Percentiles rank a stretch among this genome's conserved stretches.
Conservation (phyloP, 2,113 vertebrate genomes). For the Nycticryphes semicollaris region DNA sequence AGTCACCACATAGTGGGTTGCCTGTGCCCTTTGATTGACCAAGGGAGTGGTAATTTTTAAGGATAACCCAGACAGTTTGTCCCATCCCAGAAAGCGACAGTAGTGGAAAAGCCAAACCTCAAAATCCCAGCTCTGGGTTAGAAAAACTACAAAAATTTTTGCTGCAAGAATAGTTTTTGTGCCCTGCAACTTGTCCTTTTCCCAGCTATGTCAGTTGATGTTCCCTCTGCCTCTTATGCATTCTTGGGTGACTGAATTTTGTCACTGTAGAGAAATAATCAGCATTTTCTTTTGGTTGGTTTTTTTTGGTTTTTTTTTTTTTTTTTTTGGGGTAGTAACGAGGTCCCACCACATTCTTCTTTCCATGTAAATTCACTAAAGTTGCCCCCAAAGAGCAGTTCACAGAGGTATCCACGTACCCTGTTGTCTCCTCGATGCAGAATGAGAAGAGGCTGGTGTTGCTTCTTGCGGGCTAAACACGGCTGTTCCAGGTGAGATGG, state of each 20-base stretch:
- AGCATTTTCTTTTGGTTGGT: background rate
- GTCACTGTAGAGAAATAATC: background rate
- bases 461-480: background rate
- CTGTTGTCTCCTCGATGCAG: background rate
- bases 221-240: background rate
- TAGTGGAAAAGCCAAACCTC: background rate
- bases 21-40: background rate
- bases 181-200: background rate
- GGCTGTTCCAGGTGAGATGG: background rate
- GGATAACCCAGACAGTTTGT: background rate
- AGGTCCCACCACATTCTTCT: background rate
- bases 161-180: background rate
- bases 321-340: rapidly evolving
- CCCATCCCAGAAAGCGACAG: background rate
- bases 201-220: background rate
- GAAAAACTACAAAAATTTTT: rapidly evolving
- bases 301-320: background rate
- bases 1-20: background rate
- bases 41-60: background rate
- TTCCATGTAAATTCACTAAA: background rate
- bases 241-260: background rate
- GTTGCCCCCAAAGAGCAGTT: background rate
- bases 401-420: background rate
- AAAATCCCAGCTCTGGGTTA: background rate
- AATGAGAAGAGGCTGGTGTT: background rate